Base-by-base conservation (phyloP, 2,888 invertebrate genomes). In the Pachycephus smyrnensis region DNA sequence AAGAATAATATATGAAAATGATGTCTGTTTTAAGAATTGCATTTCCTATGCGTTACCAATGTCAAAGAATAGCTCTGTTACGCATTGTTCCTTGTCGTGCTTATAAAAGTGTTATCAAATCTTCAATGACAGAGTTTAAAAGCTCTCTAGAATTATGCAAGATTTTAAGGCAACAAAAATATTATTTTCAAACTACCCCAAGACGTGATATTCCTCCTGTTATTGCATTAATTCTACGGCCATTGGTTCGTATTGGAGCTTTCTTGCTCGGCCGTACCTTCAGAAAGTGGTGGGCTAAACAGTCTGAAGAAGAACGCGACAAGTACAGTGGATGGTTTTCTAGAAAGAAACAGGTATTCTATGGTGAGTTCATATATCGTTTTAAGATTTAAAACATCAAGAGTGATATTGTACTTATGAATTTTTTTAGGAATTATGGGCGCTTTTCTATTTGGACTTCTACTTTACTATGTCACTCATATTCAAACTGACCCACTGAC, bases 401-500 rank as follows among this genome's bases (percentile, higher is more conserved):
- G 1, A 33, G 12, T 32, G 35, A 68, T 74, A 81, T 35, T 76
- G 73, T 73, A 73, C 69, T 12, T 73, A 76, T 36, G 12, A 75
- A 40, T 69, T 33, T 36, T 84, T 83, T 30, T 77, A 90, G 89
- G 89, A 77, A 81, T 81, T 12, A 68, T 90, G 3, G 85, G 84
- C 40, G 37, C 84, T 6, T 80, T 87, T 12, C 76, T 85, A 11
- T 77, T 84, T 3, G 73, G 80, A 36, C 33, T 87, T 32, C 75
- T 86, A 69, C 6, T 86, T 37, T 92, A 89, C 76, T 92, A 91
- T 75, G 73, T 88, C 6, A 87, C 86, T 12, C 93, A 94, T 84
- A 78, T 93, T 15, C 91, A 93, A 83, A 92, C 89, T 74, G 92
- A 93, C 55, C 94, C 94, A 1, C 82, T 94, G 71, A 93, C 93